Base-by-base conservation (phyloP, 2,888 invertebrate species). In the Oxycera nigricornis region DNA sequence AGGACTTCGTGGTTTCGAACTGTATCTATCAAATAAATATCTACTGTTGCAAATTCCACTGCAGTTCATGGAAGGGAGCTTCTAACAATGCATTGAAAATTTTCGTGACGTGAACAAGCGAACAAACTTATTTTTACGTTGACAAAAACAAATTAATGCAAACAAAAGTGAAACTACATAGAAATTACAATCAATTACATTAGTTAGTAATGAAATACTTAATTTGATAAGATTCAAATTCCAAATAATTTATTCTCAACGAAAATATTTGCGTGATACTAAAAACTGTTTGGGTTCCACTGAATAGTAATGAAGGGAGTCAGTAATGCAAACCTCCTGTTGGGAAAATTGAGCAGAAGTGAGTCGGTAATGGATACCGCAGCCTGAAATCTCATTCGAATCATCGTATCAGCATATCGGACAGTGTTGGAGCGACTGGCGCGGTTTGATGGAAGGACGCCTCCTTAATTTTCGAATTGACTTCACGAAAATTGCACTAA, bases 381-480 rank as follows among this genome's bases (percentile, higher is more conserved):
- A 65, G 26, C 65, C 20, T 41, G 65, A 65, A 65, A 65, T 65
- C 65, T 65, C 41, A 52, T 52, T 68, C 52, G 68, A 26, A 9
- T 17, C n/a, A n/a, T 4, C 11, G 17, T 30, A 72, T 41, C 59
- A 22, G 59, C 26, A 9, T 24, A 59, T 57, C 22, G 14, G 11
- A 17, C 59, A 20, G 55, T 26, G 70, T 31, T 68, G 52, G 17
- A 57, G 39, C 46, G 46, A n/a, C 17, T 41, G 72, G 46, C 26
- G 24, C 81, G 81, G 80, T 82, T 80, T 82, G 83, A 83, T 83
- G 82, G 82, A 81, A 82, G 80, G 80, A 82, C 83, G 83, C 82
- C 79, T 55, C 82, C 76, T 79, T 79, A 79, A 80, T 79, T 78
- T 76, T 73, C 77, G 78, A 78, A 76, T 78, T 78, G 77, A 78